These are phyloP conservation scores for Chelonia mydas DNA, from an alignment of 2,797 vertebrate species.

Conservation along the genomic window DNA sequence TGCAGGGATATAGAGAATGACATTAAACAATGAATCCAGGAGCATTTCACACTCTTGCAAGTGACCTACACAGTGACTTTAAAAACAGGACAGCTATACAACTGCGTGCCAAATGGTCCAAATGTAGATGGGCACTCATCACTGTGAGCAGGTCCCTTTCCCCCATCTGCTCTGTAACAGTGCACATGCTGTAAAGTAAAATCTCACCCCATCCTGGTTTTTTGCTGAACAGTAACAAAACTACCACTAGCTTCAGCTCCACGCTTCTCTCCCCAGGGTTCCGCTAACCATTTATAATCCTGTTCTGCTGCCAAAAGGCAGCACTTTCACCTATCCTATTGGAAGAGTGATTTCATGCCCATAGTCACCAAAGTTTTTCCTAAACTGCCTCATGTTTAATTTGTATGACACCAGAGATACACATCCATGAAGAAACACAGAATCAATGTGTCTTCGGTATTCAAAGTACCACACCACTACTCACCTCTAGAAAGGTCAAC, in stretches of 20 bases:
- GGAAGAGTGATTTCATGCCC: not conserved
- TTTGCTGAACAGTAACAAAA: not conserved
- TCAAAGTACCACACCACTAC: not conserved
- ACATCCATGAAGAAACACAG: not conserved
- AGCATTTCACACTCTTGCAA: not conserved
- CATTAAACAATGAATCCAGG: accelerated
- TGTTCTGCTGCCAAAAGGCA: not conserved
- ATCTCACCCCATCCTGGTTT: accelerated
- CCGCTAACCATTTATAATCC: accelerated
- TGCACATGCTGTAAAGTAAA: not conserved
- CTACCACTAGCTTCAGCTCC: not conserved
- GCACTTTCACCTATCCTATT: accelerated
- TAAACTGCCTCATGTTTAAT: not conserved
- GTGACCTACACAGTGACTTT: not conserved
- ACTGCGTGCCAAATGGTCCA: not conserved
- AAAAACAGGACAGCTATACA: accelerated
- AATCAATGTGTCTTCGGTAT: not conserved
- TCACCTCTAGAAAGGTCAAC: constrained; percentile 93
- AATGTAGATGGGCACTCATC: not conserved
- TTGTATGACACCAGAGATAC: accelerated
- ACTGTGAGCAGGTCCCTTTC: not conserved
- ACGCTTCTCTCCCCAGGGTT: not conserved
- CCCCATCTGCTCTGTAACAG: not conserved
- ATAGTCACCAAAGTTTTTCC: accelerated
- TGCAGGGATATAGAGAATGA: constrained; percentile 51